Evolutionary conservation across 2,888 invertebrate genomes (phyloP).

Genomic region (Athrips mouffetella): DNA sequence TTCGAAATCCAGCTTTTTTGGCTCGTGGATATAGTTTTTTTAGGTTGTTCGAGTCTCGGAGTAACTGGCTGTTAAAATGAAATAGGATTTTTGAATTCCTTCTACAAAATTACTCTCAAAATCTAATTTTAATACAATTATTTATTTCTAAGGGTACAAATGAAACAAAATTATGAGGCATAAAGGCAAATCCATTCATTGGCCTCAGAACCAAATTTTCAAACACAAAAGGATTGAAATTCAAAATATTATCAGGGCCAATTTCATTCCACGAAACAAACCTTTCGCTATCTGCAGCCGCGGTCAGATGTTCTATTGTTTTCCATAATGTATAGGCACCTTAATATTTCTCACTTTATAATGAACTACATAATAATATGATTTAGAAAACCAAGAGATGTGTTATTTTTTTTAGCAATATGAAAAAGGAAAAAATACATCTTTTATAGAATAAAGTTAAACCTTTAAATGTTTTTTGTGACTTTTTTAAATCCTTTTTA

Average conservation of each 20-base stretch:
- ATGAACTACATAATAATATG: too few species aligned
- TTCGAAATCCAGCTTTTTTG: constrained; percentile 12
- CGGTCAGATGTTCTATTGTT: constrained; percentile 43
- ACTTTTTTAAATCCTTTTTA: too few species aligned
- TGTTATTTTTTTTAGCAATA: too few species aligned
- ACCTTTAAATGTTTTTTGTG: too few species aligned
- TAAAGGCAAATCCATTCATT: neutral
- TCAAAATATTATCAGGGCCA: constrained; percentile 31
- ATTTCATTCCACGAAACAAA: constrained; percentile 33
- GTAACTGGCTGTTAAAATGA: too few species aligned
- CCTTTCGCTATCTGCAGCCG: constrained; percentile 38
- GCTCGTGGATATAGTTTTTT: constrained; percentile 8
- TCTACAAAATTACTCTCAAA: too few species aligned
- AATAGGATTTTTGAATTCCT: too few species aligned
- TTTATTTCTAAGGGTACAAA: neutral
- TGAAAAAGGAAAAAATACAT: too few species aligned
- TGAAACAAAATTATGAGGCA: neutral
- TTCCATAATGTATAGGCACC: constrained; percentile 21
- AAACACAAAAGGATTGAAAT: constrained; percentile 10
- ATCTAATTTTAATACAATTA: too few species aligned
- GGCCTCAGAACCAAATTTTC: constrained; percentile 11
- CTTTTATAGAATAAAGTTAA: too few species aligned
- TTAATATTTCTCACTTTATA: constrained; percentile 25
- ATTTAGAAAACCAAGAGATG: too few species aligned
- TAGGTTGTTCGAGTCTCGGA: constrained; percentile 1